These are phyloP conservation scores for Lumbricus terrestris DNA, from an alignment of 2,888 invertebrate genomes.

Conservation along the genomic window DNA sequence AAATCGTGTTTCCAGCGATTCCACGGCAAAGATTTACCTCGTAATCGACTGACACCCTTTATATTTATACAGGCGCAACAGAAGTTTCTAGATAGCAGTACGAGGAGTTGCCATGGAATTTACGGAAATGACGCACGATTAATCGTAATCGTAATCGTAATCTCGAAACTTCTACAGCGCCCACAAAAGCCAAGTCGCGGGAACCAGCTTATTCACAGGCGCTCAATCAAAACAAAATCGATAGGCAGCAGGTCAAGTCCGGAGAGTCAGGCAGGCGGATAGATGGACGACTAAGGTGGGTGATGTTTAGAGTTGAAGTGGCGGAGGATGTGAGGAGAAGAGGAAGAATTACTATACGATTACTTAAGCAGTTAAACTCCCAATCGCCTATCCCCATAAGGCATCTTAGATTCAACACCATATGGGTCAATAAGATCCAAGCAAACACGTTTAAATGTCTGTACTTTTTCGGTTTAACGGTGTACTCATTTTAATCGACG, in stretches of 20 bases:
- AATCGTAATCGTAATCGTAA: too few relatives aligned
- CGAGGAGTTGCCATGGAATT: constrained; percentile 10
- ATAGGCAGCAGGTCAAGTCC: too few relatives aligned
- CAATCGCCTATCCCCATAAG: background rate
- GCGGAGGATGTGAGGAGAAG: too few relatives aligned
- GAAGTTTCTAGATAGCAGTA: background rate
- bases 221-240: too few relatives aligned
- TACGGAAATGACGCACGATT: background rate
- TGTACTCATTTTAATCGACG: constrained; percentile 5
- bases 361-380: background rate
- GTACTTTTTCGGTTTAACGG: constrained; percentile 15
- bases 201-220: too few relatives aligned
- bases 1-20: background rate
- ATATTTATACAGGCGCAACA: background rate
- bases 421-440: background rate
- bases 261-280: too few relatives aligned
- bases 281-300: too few relatives aligned
- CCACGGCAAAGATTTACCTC: background rate
- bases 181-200: too few relatives aligned
- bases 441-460: background rate
- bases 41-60: background rate
- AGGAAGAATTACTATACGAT: too few relatives aligned
- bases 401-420: background rate
- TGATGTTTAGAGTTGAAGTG: too few relatives aligned
- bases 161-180: too few relatives aligned